A percentile compares a stretch with the other conserved stretches of the same genome.
Evolutionary conservation across 37 sponge, comb jelly and placozoan species (phyloP).

Genomic region (Chondrilla cf. caribensis): DNA sequence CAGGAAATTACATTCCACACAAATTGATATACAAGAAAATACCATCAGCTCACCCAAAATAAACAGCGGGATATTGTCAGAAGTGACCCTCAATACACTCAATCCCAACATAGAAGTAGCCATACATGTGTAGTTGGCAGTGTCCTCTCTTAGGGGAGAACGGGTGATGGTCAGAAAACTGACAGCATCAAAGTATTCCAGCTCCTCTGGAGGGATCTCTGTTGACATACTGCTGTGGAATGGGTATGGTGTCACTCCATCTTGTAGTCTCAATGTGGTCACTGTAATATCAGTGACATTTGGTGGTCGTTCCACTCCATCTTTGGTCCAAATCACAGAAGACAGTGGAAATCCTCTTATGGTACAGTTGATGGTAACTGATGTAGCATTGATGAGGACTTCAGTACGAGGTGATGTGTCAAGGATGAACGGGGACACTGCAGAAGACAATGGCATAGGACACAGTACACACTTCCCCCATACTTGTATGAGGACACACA

Average conservation of each 20-base stretch:
- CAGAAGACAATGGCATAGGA: not conserved
- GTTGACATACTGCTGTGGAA: not conserved
- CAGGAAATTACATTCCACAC: not conserved
- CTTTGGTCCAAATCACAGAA: not conserved
- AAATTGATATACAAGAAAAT: not conserved
- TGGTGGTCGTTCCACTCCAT: not conserved
- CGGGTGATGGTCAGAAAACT: slow-evolving; percentile 33
- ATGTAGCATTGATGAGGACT: not conserved
- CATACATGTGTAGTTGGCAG: slow-evolving; percentile 64
- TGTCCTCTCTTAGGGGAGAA: slow-evolving; percentile 44
- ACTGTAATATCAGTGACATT: not conserved
- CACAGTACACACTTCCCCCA: not conserved
- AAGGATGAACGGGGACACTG: slow-evolving; percentile 8
- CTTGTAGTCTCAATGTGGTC: slow-evolving; percentile 8
- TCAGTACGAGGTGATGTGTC: not conserved
- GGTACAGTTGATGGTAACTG: not conserved
- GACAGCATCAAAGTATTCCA: slow-evolving; percentile 39
- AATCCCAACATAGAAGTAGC: slow-evolving; percentile 27
- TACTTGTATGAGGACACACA: not conserved
- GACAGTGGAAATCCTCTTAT: slow-evolving; percentile 9
- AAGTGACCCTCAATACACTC: not conserved
- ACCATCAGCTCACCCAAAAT: slow-evolving; percentile 42
- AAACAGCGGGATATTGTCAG: slow-evolving; percentile 27
- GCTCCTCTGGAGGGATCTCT: not conserved
- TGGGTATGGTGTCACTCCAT: not conserved